Evolutionary conservation across 1,140 invertebrate species (phyloP).

Genomic region (Anoplophora glabripennis): DNA sequence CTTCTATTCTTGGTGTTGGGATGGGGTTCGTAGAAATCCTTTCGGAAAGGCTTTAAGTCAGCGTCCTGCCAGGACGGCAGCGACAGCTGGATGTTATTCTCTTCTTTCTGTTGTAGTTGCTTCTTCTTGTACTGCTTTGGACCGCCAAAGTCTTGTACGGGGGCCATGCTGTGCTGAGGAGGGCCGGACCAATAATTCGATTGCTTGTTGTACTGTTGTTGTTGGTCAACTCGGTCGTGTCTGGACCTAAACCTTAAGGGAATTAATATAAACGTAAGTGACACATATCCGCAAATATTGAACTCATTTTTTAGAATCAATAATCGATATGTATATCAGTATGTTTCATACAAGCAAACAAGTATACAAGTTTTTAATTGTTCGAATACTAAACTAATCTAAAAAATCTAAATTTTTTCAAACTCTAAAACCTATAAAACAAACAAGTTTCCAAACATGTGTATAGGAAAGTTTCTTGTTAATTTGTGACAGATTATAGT

Average conservation of each 20-base stretch:
- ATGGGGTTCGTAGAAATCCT: conserved; percentile 90
- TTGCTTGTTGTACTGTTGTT: conserved; percentile 57
- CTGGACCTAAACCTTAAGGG: conserved; percentile 53
- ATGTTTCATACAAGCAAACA: too few relatives aligned
- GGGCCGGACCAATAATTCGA: conserved; percentile 51
- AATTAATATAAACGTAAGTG: background rate
- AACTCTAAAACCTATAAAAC: too few relatives aligned
- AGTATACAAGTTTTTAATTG: too few relatives aligned
- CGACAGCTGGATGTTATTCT: conserved; percentile 74
- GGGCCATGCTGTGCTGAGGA: conserved; percentile 46
- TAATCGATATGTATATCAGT: background rate
- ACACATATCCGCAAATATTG: background rate
- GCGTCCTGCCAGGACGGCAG: conserved; percentile 82
- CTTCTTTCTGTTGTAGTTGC: conserved; percentile 56
- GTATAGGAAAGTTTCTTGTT: too few relatives aligned
- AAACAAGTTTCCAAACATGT: too few relatives aligned
- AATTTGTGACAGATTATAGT: too few relatives aligned
- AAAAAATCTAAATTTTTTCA: too few relatives aligned
- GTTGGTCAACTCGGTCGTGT: conserved; percentile 56
- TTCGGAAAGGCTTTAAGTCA: conserved; percentile 78
- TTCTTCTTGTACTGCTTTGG: conserved; percentile 42
- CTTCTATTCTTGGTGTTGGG: conserved; percentile 68
- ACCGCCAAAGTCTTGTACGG: conserved; percentile 57
- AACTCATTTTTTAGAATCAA: background rate
- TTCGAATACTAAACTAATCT: too few relatives aligned